These are phyloP conservation scores for Takifugu ocellatus DNA, from an alignment of 2,797 vertebrate species.

Conservation along the genomic window DNA sequence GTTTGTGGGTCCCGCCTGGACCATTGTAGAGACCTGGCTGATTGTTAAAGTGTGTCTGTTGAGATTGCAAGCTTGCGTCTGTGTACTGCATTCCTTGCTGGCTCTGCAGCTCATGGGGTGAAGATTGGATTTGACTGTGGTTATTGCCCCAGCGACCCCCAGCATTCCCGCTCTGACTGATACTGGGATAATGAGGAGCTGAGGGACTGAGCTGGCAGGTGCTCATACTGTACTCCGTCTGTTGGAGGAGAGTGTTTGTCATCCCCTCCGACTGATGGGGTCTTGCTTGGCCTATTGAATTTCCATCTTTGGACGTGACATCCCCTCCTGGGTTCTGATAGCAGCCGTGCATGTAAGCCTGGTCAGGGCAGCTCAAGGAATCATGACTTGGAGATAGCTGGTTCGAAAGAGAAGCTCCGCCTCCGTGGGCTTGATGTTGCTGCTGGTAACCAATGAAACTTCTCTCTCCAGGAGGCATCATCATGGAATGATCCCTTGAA, in stretches of 20 bases:
- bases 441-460: constrained; percentile 80
- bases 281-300: constrained; percentile 58
- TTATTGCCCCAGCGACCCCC: constrained; percentile 75
- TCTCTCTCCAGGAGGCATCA: constrained; percentile 72
- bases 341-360: constrained; percentile 68
- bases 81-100: constrained; percentile 63
- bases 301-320: constrained; percentile 33
- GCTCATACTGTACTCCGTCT: constrained; percentile 79
- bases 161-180: constrained; percentile 52
- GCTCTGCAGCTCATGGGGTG: constrained; percentile 58
- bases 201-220: constrained; percentile 84
- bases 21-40: constrained; percentile 74
- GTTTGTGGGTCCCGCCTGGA: constrained; percentile 76
- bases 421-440: constrained; percentile 65
- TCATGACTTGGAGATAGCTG: constrained; percentile 74
- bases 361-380: constrained; percentile 73
- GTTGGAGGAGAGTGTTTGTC: constrained; percentile 77
- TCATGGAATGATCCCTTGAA: constrained; percentile 66
- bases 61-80: constrained; percentile 61
- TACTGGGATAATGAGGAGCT: constrained; percentile 70
- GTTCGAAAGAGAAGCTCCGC: constrained; percentile 53
- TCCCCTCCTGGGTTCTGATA: constrained; percentile 67
- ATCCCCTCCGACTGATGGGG: constrained; percentile 63
- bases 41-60: constrained; percentile 65
- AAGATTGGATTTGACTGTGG: constrained; percentile 61